Base-by-base conservation (phyloP, 2,113 vertebrate genomes). In the Nycticryphes semicollaris region DNA sequence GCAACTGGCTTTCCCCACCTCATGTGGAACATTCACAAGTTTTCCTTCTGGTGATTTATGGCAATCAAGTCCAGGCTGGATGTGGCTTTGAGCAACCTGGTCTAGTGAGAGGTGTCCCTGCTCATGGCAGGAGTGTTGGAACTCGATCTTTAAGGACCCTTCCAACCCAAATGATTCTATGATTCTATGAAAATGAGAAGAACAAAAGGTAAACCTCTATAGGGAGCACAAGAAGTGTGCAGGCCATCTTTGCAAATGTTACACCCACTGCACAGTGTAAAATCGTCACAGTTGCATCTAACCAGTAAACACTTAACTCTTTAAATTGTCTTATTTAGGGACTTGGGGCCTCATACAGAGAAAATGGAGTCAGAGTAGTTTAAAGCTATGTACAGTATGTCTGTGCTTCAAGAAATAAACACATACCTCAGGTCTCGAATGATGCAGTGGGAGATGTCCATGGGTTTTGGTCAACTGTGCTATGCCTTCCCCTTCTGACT, bases 321-420 rank as follows among this genome's bases (percentile, higher is more conserved):
- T 51, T 56, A 68, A 72, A 73, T 73, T 28, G 8, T 43, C 45
- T 69, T 76, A 51, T 82, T 87, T 39, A 39, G 28, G 54, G 53
- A 66, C 21, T 30, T 80, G 66, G 25, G 33, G 62, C 41, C 28
- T 23, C 48, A 27, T 2, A 15, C 3, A 90, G 48, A 83, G 81
- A 50, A 95, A 91, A 90, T 39, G 30, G 37, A 83, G n/a, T 59
- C 41, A 69, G 70, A 72, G 64, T 12, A 66, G 22, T 89, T 95
- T 57, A 93, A 74, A 84, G 23, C 28, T 77, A 13, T 0, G 2
- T 50, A 43, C 13, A 54, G 5, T 12, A 17, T 0, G 1, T n/a
- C 60, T 72, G 43, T 87, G 33, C 43, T 62, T 51, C 53, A 31
- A 51, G 41, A 85, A 83, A 91, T 51, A 74, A 91, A 62, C 45